phyloP scores from a whole-genome alignment of 2,888 invertebrate species.

The Stenurella melanura region DNA sequence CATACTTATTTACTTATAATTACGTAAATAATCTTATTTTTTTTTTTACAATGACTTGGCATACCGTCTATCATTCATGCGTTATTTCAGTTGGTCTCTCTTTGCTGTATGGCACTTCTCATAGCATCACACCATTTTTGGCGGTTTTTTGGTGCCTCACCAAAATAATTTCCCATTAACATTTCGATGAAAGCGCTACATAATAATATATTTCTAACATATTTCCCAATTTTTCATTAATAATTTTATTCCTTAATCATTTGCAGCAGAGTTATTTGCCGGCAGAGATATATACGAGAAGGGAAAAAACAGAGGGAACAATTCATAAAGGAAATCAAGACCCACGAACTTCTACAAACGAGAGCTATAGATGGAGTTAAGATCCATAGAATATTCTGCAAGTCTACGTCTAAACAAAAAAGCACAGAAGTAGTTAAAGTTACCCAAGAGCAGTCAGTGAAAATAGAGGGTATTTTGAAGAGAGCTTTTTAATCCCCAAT shows the following conservation, averaged over 20 bases:
- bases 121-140: too few species aligned
- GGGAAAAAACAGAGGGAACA: conserved; percentile 76
- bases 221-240: background rate
- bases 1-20: too few species aligned
- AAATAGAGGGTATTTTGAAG: conserved; percentile 65
- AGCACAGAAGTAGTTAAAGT: conserved; percentile 65
- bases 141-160: too few species aligned
- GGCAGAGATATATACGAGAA: conserved; percentile 77
- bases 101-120: too few species aligned
- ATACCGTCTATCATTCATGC: too few species aligned
- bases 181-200: too few species aligned
- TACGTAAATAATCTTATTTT: too few species aligned
- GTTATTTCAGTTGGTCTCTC: too few species aligned
- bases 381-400: conserved; percentile 80
- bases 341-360: conserved; percentile 78
- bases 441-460: conserved; percentile 63
- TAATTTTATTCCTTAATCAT: conserved; percentile 30
- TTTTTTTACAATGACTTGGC: too few species aligned
- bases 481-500: conserved; percentile 16
- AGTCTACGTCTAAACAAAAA: conserved; percentile 72
- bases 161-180: too few species aligned
- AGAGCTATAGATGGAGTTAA: conserved; percentile 80
- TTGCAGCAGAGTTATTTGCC: conserved; percentile 79
- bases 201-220: too few species aligned
- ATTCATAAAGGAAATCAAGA: conserved; percentile 78